These are phyloP conservation scores for Hylaeus volcanicus DNA, from an alignment of 1,140 invertebrate genomes.

Conservation along the genomic window DNA sequence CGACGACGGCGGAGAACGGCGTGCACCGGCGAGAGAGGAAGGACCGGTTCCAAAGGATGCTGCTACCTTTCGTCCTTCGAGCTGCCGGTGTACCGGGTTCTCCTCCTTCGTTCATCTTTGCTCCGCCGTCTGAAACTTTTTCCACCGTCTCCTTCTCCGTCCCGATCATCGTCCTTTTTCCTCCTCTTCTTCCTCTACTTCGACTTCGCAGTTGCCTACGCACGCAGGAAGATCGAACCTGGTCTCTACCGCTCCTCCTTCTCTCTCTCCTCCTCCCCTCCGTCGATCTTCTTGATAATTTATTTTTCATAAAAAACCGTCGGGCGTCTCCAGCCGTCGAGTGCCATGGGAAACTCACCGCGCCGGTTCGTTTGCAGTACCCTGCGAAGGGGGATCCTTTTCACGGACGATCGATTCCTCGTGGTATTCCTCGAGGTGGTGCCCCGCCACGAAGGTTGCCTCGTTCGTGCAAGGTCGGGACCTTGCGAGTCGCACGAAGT, in stretches of 20 bases:
- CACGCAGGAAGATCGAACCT: too few relatives aligned
- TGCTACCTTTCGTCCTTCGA: slow-evolving; percentile 69
- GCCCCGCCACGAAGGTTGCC: slow-evolving; percentile 14
- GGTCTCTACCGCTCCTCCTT: not conserved
- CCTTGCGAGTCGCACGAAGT: slow-evolving; percentile 47
- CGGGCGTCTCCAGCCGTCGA: slow-evolving; percentile 39
- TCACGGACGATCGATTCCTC: slow-evolving; percentile 45
- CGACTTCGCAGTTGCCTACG: slow-evolving; percentile 16
- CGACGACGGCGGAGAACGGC: slow-evolving; percentile 39
- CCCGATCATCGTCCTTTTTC: slow-evolving; percentile 31
- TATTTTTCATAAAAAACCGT: slow-evolving; percentile 67
- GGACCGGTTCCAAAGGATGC: slow-evolving; percentile 79
- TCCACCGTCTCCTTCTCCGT: slow-evolving; percentile 20
- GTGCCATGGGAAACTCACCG: slow-evolving; percentile 59
- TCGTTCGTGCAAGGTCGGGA: slow-evolving; percentile 54
- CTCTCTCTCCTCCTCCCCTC: not conserved
- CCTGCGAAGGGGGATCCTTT: slow-evolving; percentile 48
- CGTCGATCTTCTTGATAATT: slow-evolving; percentile 56
- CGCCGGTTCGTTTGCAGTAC: slow-evolving; percentile 50
- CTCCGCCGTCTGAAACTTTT: slow-evolving; percentile 9
- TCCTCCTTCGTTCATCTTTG: slow-evolving; percentile 36
- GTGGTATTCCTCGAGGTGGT: slow-evolving; percentile 18
- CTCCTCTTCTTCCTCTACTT: slow-evolving; percentile 16
- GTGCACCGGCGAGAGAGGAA: slow-evolving; percentile 64
- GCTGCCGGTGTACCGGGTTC: slow-evolving; percentile 26